A percentile compares a stretch with the other conserved stretches of the same genome.
phyloP scores from a whole-genome alignment of 2,113 vertebrate genomes.

The Chloropsis hardwickii region DNA sequence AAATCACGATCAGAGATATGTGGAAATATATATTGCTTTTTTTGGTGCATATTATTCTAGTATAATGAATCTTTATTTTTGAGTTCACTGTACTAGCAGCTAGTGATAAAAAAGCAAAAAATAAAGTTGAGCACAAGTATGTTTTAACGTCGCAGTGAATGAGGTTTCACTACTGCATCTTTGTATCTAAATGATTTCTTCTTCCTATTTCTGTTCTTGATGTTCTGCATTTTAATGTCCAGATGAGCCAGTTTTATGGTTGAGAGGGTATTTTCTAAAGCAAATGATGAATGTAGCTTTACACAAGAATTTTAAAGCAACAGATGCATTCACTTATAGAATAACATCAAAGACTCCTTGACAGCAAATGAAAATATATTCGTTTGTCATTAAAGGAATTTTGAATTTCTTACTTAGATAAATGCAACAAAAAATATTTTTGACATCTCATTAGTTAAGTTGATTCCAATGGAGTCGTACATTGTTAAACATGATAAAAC shows the following conservation, averaged over 20 bases:
- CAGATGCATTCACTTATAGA: constrained; percentile 16
- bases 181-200: constrained; percentile 7
- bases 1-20: constrained; percentile 5
- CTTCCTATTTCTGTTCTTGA: background rate
- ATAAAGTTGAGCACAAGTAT: background rate
- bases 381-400: constrained; percentile 34
- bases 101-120: background rate
- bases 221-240: background rate
- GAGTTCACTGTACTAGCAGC: background rate
- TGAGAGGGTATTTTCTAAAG: constrained; percentile 16
- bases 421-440: constrained; percentile 61
- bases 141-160: background rate
- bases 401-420: constrained; percentile 64
- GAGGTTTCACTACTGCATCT: background rate
- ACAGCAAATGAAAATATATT: constrained; percentile 34
- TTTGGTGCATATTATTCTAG: background rate
- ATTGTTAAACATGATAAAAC: background rate
- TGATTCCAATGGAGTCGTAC: background rate
- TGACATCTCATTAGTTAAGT: constrained; percentile 48
- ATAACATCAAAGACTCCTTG: background rate
- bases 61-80: background rate
- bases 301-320: constrained; percentile 13
- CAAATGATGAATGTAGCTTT: constrained; percentile 29
- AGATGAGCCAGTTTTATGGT: background rate
- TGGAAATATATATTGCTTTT: constrained; percentile 13